These are phyloP conservation scores for Threskiornis aethiopicus DNA, from an alignment of 2,797 vertebrate species.

Conservation along the genomic window DNA sequence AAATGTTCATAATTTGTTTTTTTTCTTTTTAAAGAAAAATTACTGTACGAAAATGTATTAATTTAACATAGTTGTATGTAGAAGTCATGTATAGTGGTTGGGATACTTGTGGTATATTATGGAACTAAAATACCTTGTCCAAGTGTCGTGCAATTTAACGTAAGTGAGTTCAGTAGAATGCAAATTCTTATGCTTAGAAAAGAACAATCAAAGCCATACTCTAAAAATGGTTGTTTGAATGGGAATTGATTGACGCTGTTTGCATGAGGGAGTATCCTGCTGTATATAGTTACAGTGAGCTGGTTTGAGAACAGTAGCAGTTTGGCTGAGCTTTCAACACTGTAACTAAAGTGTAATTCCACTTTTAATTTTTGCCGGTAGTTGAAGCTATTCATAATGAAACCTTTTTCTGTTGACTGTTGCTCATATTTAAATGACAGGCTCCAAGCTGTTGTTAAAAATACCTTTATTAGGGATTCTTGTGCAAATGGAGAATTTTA, in stretches of 20 bases:
- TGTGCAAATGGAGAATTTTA: neutral
- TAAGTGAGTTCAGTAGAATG: neutral
- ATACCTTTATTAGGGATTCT: neutral
- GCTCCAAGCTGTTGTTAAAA: neutral
- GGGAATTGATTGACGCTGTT: neutral
- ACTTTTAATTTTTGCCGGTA: neutral
- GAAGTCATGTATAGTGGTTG: neutral
- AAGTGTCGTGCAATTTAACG: neutral
- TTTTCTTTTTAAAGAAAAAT: neutral
- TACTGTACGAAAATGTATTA: neutral
- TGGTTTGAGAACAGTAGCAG: neutral
- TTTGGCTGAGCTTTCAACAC: neutral
- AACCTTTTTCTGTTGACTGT: neutral
- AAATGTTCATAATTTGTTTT: neutral
- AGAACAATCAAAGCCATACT: neutral
- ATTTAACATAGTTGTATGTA: neutral
- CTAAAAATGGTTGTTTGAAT: neutral
- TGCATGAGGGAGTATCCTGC: neutral
- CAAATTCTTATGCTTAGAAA: neutral
- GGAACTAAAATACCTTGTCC: neutral
- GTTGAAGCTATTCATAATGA: neutral
- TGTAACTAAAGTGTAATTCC: neutral
- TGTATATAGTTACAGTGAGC: neutral
- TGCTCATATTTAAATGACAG: fast-evolving
- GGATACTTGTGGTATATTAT: neutral